These are phyloP conservation scores for Agonopterix heracliana DNA, from an alignment of 2,888 invertebrate genomes.

Conservation along the genomic window DNA sequence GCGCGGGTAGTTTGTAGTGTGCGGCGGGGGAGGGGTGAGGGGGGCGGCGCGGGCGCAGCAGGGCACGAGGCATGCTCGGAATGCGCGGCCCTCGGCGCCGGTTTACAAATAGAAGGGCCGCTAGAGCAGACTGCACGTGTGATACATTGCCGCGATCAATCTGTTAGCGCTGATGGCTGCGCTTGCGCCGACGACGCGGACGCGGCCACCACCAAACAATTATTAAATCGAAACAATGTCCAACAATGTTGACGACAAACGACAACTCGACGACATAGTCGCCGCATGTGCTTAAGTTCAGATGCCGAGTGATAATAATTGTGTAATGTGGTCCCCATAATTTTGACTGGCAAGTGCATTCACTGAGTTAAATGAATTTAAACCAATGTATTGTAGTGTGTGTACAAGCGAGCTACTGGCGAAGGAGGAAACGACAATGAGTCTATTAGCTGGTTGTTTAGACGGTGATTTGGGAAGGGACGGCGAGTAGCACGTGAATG, in stretches of 20 bases:
- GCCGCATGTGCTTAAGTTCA: no score
- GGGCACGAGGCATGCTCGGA: constrained; percentile 64
- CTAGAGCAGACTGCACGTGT: constrained; percentile 68
- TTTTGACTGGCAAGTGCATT: constrained; percentile 3
- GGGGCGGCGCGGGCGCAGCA: constrained; percentile 31
- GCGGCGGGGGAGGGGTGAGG: constrained; percentile 20
- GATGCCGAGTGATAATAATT: no score
- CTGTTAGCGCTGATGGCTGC: constrained; percentile 60
- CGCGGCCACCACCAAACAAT: background rate
- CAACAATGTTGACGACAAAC: background rate
- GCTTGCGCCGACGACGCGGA: constrained; percentile 27
- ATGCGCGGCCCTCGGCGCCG: constrained; percentile 72
- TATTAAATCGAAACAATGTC: no score
- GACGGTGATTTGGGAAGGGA: constrained; percentile 18
- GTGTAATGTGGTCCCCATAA: no score
- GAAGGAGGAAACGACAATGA: constrained; percentile 10
- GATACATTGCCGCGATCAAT: constrained; percentile 68
- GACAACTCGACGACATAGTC: background rate
- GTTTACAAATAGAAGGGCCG: constrained; percentile 75
- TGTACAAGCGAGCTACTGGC: constrained; percentile 1
- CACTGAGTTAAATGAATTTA: background rate
- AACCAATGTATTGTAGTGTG: background rate
- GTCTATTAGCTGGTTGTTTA: constrained; percentile 11
- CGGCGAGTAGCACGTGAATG: constrained; percentile 48
- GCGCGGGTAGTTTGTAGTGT: constrained; percentile 15